phyloP scores from a whole-genome alignment of 2,113 vertebrate genomes.

The Tamias sibiricus region DNA sequence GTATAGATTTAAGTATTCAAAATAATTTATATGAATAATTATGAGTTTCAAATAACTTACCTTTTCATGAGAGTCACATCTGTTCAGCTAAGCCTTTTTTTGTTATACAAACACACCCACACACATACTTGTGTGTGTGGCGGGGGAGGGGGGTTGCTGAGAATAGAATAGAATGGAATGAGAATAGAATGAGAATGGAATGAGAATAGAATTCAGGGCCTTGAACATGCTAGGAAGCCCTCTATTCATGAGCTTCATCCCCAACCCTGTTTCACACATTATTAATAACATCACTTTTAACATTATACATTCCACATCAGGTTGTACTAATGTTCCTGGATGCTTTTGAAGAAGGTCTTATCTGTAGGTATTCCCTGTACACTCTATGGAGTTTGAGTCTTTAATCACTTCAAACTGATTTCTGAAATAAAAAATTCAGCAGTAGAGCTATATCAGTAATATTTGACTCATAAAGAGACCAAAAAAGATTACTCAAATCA shows the following conservation, averaged over 20 bases:
- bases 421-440: not conserved
- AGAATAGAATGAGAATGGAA: too few relatives aligned
- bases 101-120: not conserved
- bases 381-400: not conserved
- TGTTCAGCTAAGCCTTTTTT: not conserved
- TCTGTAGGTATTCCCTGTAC: not conserved
- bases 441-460: not conserved
- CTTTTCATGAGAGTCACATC: not conserved
- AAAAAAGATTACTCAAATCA: not conserved
- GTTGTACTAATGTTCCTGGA: not conserved
- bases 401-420: not conserved
- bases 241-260: not conserved
- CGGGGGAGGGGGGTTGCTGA: too few relatives aligned
- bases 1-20: not conserved
- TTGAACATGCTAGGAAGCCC: too few relatives aligned
- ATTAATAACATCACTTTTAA: not conserved
- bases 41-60: not conserved
- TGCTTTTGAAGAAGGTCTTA: not conserved
- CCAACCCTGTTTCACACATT: not conserved
- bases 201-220: too few relatives aligned
- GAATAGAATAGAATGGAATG: too few relatives aligned
- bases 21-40: not conserved
- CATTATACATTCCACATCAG: not conserved
- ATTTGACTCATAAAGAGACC: not conserved
- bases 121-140: too few relatives aligned